Evolutionary conservation across 2,888 invertebrate species (phyloP), one percentile per base, ranked within the genome.

Genomic region (Apoda limacodes): DNA sequence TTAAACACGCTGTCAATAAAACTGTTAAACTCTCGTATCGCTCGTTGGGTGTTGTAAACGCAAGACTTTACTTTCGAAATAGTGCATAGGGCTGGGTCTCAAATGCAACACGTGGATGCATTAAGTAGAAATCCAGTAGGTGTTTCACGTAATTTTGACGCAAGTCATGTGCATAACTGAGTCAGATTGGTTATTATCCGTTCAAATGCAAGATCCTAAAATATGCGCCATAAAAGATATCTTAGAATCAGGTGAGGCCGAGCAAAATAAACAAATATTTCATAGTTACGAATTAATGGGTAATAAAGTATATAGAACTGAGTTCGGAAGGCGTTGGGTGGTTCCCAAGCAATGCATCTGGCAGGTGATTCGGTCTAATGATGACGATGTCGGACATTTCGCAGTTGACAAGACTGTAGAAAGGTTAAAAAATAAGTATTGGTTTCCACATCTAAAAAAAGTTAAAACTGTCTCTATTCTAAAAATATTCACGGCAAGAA

Each of bases 31-130:
- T 22, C 55, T 2, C 29, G 52, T 22, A 50, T 62, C 10, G 54
- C 43, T n/a, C 30, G 55, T 22, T 57, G 60, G 56, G 59, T 53
- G 46, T 15, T 58, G 9, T 21, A 14, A 13, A 33, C 47, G 2
- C 50, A 51, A 30, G 57, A 60, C 22, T 60, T 48, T 34, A 41
- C 45, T 9, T 58, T 55, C 28, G 46, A 52, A 11, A 35, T 38
- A 11, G 28, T 37, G 20, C 58, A 28, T 29, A 45, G 25, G 46
- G 50, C 48, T 5, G 40, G 37, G 4, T 10, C 23, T 15, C 31
- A 28, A 17, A 37, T 40, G 37, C 31, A 34, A 5, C 37, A 37
- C 11, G 37, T 33, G 0, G 45, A 45, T 14, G 45, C 45, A 2
- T 7, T 43, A 7, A 45, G 45, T 30, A 17, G 42, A 1, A 42